phyloP scores from a whole-genome alignment of 2,888 invertebrate genomes.

The Andrena bicolor region DNA sequence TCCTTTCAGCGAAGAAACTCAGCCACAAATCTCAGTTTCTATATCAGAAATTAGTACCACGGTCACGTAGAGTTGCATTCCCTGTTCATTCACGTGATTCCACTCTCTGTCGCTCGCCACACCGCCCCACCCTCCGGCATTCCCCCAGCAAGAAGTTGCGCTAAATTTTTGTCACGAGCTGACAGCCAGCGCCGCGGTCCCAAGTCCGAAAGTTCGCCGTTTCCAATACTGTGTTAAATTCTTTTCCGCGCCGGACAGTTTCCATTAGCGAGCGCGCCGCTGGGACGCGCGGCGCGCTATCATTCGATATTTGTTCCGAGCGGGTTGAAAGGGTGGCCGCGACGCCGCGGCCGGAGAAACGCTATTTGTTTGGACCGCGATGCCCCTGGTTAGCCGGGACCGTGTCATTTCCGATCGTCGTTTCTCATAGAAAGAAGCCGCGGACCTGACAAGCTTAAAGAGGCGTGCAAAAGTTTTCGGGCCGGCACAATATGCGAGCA shows the following conservation, averaged over 20 bases:
- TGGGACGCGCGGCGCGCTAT: constrained; percentile 8
- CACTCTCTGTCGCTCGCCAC: not conserved
- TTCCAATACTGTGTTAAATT: constrained; percentile 41
- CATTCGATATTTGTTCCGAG: constrained; percentile 45
- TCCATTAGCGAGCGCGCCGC: constrained; percentile 23
- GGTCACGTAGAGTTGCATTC: constrained; percentile 23
- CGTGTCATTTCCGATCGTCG: constrained; percentile 80
- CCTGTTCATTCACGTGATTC: constrained; percentile 5
- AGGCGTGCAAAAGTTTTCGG: constrained; percentile 52
- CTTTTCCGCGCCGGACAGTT: constrained; percentile 37
- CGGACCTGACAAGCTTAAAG: constrained; percentile 42
- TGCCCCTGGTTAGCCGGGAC: constrained; percentile 60
- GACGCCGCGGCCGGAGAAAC: constrained; percentile 36
- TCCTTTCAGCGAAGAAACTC: not conserved
- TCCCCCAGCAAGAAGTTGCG: not conserved
- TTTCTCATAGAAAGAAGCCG: constrained; percentile 72
- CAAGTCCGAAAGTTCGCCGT: constrained; percentile 22
- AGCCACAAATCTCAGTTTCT: constrained; percentile 3
- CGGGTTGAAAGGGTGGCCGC: constrained; percentile 23
- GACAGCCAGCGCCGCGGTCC: constrained; percentile 12
- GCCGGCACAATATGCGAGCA: constrained; percentile 48
- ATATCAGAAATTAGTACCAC: constrained; percentile 12
- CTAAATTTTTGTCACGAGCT: constrained; percentile 30
- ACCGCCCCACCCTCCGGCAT: not conserved
- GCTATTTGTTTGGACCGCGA: constrained; percentile 58